Conservation (phyloP, 37 sponge, comb jelly and placozoan genomes). For the Ianthella basta region DNA sequence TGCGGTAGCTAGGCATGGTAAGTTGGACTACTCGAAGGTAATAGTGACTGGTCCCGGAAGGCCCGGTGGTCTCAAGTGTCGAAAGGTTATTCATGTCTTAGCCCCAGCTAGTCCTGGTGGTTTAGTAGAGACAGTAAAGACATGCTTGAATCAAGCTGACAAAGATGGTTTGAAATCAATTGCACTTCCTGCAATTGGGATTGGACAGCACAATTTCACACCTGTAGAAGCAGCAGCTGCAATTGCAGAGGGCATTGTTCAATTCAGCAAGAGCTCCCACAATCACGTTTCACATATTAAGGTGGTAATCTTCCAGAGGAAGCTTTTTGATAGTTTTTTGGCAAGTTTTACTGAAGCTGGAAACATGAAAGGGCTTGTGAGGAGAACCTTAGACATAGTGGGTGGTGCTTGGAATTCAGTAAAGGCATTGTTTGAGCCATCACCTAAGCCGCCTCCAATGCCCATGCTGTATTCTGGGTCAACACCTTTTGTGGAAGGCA, state of each 20-base stretch:
- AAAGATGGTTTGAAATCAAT: background rate
- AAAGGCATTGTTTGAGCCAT: no score
- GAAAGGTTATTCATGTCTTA: conserved; percentile 12
- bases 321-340: background rate
- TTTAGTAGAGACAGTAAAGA: background rate
- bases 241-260: background rate
- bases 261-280: background rate
- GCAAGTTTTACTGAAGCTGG: background rate
- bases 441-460: no score
- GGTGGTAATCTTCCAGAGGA: conserved; percentile 9
- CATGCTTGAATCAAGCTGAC: conserved; percentile 14
- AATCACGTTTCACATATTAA: background rate
- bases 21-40: background rate
- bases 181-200: conserved; percentile 39
- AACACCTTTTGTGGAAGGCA: background rate
- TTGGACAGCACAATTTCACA: background rate
- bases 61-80: conserved; percentile 12
- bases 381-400: background rate
- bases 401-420: no score
- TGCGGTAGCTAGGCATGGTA: background rate
- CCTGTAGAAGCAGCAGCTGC: background rate
- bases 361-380: background rate
- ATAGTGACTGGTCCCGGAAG: background rate
- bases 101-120: background rate
- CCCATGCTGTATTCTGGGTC: no score